These are phyloP conservation scores for Leptodactylus fuscus DNA, from an alignment of 2,113 vertebrate species.

Conservation along the genomic window DNA sequence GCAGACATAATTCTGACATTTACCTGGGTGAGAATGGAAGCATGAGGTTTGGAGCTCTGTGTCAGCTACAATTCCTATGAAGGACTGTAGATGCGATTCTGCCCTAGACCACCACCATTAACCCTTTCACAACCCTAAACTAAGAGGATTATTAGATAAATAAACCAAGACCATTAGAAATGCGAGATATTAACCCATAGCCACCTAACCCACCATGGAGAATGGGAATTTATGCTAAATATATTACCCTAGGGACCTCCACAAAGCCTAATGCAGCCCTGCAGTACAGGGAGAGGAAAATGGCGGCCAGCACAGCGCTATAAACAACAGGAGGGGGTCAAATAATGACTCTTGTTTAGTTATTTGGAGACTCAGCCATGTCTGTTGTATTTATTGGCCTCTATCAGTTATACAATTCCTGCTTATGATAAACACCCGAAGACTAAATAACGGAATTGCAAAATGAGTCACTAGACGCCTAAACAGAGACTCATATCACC, in stretches of 20 bases:
- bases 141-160: neutral
- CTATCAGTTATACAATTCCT: neutral
- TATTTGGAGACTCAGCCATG: too few species aligned
- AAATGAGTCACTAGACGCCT: neutral
- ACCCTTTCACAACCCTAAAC: too few species aligned
- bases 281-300: too few species aligned
- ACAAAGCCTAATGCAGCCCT: neutral
- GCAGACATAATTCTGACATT: too few species aligned
- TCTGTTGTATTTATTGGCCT: neutral
- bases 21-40: too few species aligned
- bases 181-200: neutral
- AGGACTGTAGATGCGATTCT: too few species aligned
- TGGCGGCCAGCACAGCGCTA: too few species aligned
- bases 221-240: neutral
- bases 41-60: too few species aligned
- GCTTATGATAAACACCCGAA: neutral
- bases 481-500: neutral
- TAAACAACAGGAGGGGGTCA: too few species aligned
- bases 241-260: neutral
- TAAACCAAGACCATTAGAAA: neutral
- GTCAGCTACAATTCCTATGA: too few species aligned
- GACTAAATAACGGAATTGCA: neutral
- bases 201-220: neutral
- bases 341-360: too few species aligned
- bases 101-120: too few species aligned